Evolutionary conservation across 2,797 vertebrate genomes (phyloP), one percentile per base, ranked within the genome.

Genomic region (Acropternis orthonyx): DNA sequence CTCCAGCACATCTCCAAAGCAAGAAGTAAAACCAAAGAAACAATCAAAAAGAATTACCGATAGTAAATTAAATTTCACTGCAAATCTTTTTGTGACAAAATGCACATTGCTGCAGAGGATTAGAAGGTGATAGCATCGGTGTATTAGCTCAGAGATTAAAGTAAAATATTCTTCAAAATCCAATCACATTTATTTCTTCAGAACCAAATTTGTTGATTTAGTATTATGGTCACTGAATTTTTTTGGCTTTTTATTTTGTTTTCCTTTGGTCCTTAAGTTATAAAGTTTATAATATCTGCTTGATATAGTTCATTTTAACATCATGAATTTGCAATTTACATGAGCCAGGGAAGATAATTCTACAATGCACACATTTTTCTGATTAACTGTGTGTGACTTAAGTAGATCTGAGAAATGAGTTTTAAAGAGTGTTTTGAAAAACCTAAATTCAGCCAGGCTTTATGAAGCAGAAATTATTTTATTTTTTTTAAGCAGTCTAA

Each of bases 311-410:
- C 71, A 76, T 87, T 92, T 95, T 92, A 97, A 87, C 68, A 12
- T 83, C 88, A 20, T 37, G 90, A 93, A 97, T 97, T 97, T 97
- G 83, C 83, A 93, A 95, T 97, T 97, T 96, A 91, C 84, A 82
- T 72, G 93, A 95, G 92, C 85, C 85, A 85, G 78, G 83, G 83
- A 92, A 96, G 87, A 96, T 94, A 97, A 97, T 97, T 97, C 94
- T 96, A 96, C 93, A 94, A 63, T 12, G 18, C 72, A 62, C 90
- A 67, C 78, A 46, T 59, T 89, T 54, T 97, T 96, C 92, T 97
- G 95, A 97, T 97, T 96, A 97, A 97, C 90, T 86, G 82, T 91
- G 84, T 95, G 93, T 96, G 97, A 96, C 94, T 96, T 95, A 93
- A 97, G 93, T 80, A 96, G 83, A 96, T 97, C 88, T 94, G 54